These are phyloP conservation scores for Burhinus oedicnemus DNA, from an alignment of 2,113 vertebrate genomes.

Conservation along the genomic window DNA sequence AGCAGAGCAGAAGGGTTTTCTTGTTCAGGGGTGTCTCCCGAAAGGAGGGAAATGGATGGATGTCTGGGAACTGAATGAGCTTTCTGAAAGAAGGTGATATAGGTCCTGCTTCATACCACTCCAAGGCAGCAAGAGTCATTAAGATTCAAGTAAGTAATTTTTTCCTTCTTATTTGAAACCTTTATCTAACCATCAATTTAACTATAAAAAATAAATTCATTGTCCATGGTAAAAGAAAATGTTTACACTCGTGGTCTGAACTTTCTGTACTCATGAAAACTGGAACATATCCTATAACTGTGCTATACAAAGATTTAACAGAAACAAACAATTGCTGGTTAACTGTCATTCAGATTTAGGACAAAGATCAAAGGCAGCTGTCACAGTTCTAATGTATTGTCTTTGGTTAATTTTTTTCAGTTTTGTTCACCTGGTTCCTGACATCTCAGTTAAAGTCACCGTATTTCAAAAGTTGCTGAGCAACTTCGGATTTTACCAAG, in stretches of 20 bases:
- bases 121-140: neutral
- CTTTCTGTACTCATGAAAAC: neutral
- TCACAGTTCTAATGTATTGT: neutral
- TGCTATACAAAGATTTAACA: neutral
- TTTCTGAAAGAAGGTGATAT: neutral
- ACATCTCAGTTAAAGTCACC: neutral
- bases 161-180: neutral
- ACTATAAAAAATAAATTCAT: neutral
- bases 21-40: neutral
- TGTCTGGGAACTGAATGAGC: neutral
- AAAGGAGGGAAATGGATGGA: neutral
- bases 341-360: neutral
- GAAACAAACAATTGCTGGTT: neutral
- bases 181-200: neutral
- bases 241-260: neutral
- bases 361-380: neutral
- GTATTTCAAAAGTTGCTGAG: neutral
- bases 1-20: neutral
- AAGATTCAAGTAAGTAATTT: neutral
- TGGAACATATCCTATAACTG: neutral
- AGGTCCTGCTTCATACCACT: neutral
- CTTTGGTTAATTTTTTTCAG: neutral
- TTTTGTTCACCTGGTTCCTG: neutral
- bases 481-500: neutral
- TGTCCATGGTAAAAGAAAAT: neutral